A percentile compares a stretch with the other conserved stretches of the same genome.
Conservation (phyloP, 2,888 invertebrate genomes). For the Seira musarum region DNA sequence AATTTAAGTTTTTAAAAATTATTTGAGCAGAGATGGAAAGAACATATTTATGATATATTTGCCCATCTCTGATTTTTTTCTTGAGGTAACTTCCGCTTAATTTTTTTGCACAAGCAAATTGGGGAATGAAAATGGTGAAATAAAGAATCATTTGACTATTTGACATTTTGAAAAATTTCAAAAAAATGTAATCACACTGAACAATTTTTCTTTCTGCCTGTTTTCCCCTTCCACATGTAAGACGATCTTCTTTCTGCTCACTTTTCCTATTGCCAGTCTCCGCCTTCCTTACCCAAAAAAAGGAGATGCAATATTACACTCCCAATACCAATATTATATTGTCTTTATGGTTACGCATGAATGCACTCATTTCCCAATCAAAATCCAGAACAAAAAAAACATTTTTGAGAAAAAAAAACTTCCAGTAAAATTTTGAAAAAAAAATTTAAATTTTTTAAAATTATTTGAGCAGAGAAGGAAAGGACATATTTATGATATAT, state of each 20-base stretch:
- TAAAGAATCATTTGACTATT: neutral
- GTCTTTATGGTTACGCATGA: too few relatives aligned
- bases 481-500: neutral
- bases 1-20: too few relatives aligned
- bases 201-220: slow-evolving; percentile 45
- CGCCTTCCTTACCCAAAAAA: neutral
- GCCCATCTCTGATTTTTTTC: neutral
- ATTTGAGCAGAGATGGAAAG: neutral
- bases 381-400: too few relatives aligned
- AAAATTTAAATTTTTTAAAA: too few relatives aligned
- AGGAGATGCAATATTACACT: slow-evolving; percentile 9
- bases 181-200: slow-evolving; percentile 38
- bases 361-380: too few relatives aligned
- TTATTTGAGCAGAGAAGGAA: too few relatives aligned
- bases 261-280: neutral
- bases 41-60: neutral
- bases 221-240: slow-evolving; percentile 23
- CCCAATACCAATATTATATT: too few relatives aligned
- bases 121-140: neutral
- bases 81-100: neutral
- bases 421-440: too few relatives aligned
- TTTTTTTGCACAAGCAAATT: neutral
- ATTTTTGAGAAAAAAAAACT: too few relatives aligned
- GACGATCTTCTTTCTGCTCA: neutral
- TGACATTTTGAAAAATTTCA: neutral